Evolutionary conservation across 1,140 invertebrate species (phyloP).

Genomic region (Asobara japonica): DNA sequence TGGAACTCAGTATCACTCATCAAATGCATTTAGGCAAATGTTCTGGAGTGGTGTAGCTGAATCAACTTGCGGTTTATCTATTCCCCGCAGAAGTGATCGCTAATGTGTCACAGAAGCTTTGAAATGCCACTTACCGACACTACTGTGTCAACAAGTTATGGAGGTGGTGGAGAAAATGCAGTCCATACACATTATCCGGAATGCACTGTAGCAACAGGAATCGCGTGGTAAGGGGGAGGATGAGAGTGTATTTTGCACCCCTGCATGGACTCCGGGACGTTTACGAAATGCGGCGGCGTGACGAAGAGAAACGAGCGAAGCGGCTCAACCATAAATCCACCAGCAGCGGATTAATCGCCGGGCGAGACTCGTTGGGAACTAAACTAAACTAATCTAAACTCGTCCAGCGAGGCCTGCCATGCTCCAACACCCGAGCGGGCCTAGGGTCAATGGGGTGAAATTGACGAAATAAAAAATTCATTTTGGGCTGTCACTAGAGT

Average conservation of each 20-base stretch:
- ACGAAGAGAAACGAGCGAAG: constrained; percentile 61
- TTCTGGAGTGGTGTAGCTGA: too few relatives aligned
- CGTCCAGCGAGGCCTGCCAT: constrained; percentile 43
- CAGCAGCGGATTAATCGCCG: constrained; percentile 58
- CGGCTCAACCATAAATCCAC: constrained; percentile 59
- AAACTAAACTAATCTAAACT: constrained; percentile 66
- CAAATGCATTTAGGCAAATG: too few relatives aligned
- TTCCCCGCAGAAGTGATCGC: too few relatives aligned
- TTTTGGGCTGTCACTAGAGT: too few relatives aligned
- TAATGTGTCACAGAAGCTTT: background rate
- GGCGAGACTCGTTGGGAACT: constrained; percentile 60
- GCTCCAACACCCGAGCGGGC: background rate
- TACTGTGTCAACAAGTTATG: constrained; percentile 4
- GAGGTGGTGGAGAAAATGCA: background rate
- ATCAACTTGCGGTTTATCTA: too few relatives aligned
- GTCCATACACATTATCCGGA: background rate
- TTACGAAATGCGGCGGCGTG: constrained; percentile 35
- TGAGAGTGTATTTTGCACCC: constrained; percentile 21
- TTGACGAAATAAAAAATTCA: too few relatives aligned
- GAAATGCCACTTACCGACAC: background rate
- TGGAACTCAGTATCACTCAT: too few relatives aligned
- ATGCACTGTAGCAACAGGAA: background rate
- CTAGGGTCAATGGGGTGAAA: background rate
- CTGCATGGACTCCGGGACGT: background rate
- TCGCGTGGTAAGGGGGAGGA: background rate